A percentile compares a stretch with the other conserved stretches of the same genome.
These are phyloP conservation scores for Sebastes jordani DNA, from an alignment of 2,797 vertebrate genomes.

Conservation along the genomic window DNA sequence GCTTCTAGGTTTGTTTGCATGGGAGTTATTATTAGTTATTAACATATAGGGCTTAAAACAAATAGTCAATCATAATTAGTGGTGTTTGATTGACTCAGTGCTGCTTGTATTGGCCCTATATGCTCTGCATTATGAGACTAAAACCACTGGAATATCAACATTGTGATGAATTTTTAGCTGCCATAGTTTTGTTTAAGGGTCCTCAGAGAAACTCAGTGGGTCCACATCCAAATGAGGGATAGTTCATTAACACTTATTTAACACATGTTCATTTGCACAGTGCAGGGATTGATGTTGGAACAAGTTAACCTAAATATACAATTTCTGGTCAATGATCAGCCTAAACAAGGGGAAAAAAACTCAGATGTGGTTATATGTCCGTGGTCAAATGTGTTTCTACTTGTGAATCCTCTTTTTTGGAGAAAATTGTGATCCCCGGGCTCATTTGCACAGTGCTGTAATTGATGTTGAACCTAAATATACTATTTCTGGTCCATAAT, in stretches of 20 bases:
- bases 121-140: not conserved
- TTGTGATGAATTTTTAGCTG: not conserved
- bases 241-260: not conserved
- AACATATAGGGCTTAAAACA: not conserved
- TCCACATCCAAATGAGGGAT: not conserved
- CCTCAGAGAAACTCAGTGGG: not conserved
- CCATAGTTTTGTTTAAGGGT: not conserved
- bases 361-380: not conserved
- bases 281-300: not conserved
- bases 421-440: not conserved
- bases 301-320: not conserved
- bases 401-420: not conserved
- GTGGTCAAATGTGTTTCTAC: not conserved
- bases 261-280: not conserved
- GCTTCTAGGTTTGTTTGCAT: not conserved
- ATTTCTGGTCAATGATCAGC: not conserved
- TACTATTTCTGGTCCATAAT: not conserved
- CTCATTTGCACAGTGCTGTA: not conserved
- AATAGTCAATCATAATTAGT: not conserved
- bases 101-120: not conserved
- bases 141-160: not conserved
- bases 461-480: not conserved
- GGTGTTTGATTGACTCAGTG: not conserved
- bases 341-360: not conserved
- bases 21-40: not conserved